Evolutionary conservation across 2,113 vertebrate species (phyloP), one percentile per base, ranked within the genome.

Genomic region (Halichoeres trimaculatus): DNA sequence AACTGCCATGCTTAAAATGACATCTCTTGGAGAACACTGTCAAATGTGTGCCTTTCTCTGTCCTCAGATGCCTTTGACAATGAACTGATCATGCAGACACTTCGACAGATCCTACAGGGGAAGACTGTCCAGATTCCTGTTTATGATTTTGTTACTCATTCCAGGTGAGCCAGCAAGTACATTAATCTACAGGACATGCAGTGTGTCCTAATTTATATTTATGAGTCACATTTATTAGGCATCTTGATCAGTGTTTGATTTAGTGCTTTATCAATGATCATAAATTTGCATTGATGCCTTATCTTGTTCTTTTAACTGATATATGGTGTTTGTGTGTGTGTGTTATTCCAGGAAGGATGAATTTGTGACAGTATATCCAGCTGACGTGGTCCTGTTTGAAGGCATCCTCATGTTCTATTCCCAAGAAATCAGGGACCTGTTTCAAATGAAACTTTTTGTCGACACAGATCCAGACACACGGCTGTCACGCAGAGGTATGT

Each of bases 371-470:
- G 94, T 99, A 36, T 99, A 99, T 86, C 98, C 97, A 0, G 98
- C 97, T 0, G 98, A 99, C 0, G 98, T 99, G 85, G 96, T 99
- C 78, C 95, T 99, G 61, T 98, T 99, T 0, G 97, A 99, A 80
- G 98, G 98, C 50, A 99, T 99, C 77, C 92, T 99, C 88, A 97
- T 97, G 86, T 99, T 99, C 93, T 99, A 99, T 91, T 95, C 94
- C 1, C 96, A 98, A 92, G 96, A 99, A 75, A 96, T 99, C 75
- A 91, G 97, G 72, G 98, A 99, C 75, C 93, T 99, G 34, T 99
- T 99, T 88, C 97, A 98, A 88, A 98, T 99, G 98, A 99, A 99
- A 85, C 95, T 99, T 14, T 99, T 99, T 1, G 98, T 99, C 61
- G 97, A 99, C 91, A 99, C 97, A 0, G 98, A 99, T 0, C 95